Base-by-base conservation (phyloP, 2,113 vertebrate species). In the Xenopus laevis region DNA sequence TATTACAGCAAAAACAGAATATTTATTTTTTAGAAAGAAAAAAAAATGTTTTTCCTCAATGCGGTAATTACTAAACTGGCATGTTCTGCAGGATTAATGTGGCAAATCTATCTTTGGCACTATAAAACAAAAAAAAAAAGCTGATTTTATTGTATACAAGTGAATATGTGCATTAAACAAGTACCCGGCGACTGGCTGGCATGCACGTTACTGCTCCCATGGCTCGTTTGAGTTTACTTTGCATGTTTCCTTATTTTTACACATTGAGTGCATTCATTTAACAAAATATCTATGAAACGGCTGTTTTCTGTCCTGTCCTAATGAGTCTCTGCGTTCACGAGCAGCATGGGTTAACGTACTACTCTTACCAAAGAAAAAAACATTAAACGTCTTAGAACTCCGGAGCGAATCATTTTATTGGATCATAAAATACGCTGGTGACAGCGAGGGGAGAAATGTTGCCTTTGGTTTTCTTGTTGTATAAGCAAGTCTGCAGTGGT, bases 191-290 rank as follows among this genome's bases (percentile, higher is more conserved):
- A 82, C 83, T 85, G 81, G 81, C 83, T 88, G 84, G 86, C 83
- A 82, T 83, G 81, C 83, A 82, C 75, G 67, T 87, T 87, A 87
- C 75, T 79, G 80, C 77, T 86, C 82, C 83, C 82, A 75, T 76
- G 79, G 83, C 81, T 85, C 80, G 71, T 67, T 83, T 64, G 82
- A 75, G 79, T 86, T 81, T 40, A 70, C 82, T 83, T 82, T 83
- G 82, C 74, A 5, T 79, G 58, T 82, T 83, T 83, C 65, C 81
- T 78, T 72, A 76, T 76, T 76, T 65, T 62, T 81, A 63, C 81
- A 84, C 83, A 85, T 83, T 83, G 83, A 83, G 81, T 83, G 81
- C 83, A 82, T 86, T 81, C 81, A 84, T 86, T 82, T 80, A 82
- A 80, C 82, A 79, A 83, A 81, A 84, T 72, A 79, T 78, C 27